phyloP scores from a whole-genome alignment of 2,888 invertebrate species.

The Biston betularia region DNA sequence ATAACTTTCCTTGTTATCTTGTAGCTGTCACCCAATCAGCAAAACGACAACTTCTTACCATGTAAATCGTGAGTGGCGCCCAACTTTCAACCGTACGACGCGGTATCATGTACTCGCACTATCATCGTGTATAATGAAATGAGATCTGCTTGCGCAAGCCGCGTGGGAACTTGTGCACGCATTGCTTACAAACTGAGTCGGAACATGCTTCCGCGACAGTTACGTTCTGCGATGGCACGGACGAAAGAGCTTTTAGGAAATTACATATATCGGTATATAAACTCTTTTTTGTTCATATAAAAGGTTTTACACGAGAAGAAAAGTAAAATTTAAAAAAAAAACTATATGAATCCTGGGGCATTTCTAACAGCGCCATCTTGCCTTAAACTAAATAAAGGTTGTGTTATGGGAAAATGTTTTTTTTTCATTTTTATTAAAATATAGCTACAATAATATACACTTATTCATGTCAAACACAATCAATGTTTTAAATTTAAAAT shows the following conservation, averaged over 20 bases:
- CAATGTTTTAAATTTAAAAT: too few species aligned
- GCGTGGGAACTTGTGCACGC: constrained; percentile 28
- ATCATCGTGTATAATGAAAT: constrained; percentile 16
- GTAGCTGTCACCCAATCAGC: neutral
- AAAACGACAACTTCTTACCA: neutral
- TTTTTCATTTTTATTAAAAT: too few species aligned
- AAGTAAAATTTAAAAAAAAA: too few species aligned
- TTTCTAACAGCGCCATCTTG: too few species aligned
- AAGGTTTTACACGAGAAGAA: too few species aligned
- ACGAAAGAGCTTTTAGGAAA: neutral
- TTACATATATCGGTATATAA: neutral
- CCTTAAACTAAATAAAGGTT: too few species aligned
- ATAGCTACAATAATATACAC: too few species aligned
- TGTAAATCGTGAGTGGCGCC: constrained; percentile 3
- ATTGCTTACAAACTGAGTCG: constrained; percentile 9
- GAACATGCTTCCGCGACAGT: constrained; percentile 29
- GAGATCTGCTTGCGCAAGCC: constrained; percentile 28
- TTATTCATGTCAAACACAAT: too few species aligned
- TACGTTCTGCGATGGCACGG: neutral
- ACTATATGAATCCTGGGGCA: too few species aligned
- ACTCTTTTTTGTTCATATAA: too few species aligned
- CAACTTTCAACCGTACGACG: constrained; percentile 4
- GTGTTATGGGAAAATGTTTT: too few species aligned
- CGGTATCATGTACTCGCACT: constrained; percentile 19
- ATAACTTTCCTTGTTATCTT: neutral